Conservation (phyloP, 2,888 invertebrate genomes). For the Polylopha cassiicola region DNA sequence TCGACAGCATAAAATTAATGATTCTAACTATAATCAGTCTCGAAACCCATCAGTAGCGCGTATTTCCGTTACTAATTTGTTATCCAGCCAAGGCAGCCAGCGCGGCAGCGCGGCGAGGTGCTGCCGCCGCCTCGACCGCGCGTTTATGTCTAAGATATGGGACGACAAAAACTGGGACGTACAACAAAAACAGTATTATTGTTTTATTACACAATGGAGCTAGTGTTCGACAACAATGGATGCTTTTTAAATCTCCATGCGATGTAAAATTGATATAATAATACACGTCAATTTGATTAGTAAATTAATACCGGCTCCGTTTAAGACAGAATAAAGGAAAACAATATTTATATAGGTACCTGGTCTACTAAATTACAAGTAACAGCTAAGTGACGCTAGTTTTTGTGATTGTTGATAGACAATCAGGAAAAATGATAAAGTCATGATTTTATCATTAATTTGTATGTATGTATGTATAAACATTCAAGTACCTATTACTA, state of each 20-base stretch:
- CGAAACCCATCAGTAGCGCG: conserved; percentile 8
- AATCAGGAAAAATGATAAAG: too few relatives aligned
- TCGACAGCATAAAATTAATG: conserved; percentile 17
- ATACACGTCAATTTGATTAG: conserved; percentile 19
- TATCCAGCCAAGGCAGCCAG: conserved; percentile 6
- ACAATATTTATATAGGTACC: too few relatives aligned
- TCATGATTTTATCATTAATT: too few relatives aligned
- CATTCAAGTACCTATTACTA: too few relatives aligned
- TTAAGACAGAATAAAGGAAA: not conserved
- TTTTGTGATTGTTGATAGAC: too few relatives aligned
- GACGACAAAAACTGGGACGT: conserved; percentile 26
- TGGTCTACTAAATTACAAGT: too few relatives aligned
- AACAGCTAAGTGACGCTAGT: too few relatives aligned
- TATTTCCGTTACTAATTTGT: conserved; percentile 18
- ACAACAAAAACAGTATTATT: conserved; percentile 7
- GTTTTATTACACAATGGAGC: conserved; percentile 8
- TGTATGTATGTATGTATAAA: too few relatives aligned
- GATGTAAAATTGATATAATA: conserved; percentile 23
- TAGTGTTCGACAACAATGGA: conserved; percentile 6
- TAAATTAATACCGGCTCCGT: conserved; percentile 3
- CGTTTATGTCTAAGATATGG: conserved; percentile 68
- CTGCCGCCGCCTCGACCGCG: too few relatives aligned
- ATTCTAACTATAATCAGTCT: conserved; percentile 3
- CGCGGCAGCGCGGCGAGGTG: conserved; percentile 7
- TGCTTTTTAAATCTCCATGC: conserved; percentile 19